These are phyloP conservation scores for Peucedramus taeniatus DNA, from an alignment of 2,113 vertebrate species.

Conservation along the genomic window DNA sequence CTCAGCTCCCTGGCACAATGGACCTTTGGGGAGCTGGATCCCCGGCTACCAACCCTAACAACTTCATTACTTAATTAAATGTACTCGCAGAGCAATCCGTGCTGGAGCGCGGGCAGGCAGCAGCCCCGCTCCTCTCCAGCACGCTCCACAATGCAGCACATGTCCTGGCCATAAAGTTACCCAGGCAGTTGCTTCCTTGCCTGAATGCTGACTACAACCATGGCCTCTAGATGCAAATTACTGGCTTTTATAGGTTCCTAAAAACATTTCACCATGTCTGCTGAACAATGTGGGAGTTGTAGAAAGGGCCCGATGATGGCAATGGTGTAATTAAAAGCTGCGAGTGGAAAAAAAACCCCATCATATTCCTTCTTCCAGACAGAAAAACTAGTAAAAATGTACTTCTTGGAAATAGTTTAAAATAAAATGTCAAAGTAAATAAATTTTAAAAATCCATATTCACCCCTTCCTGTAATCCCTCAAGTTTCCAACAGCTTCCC, in stretches of 20 bases:
- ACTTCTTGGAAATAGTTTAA: constrained; percentile 31
- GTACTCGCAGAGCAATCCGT: background rate
- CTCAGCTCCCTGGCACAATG: background rate
- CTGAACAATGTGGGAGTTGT: constrained; percentile 33
- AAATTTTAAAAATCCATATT: background rate
- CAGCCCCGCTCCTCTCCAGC: background rate
- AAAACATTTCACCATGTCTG: constrained; percentile 39
- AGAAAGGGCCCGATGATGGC: background rate
- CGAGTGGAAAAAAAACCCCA: background rate
- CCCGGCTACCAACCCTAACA: background rate
- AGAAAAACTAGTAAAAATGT: constrained; percentile 25
- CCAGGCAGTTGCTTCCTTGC: background rate
- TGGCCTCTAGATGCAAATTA: constrained; percentile 25
- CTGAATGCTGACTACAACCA: background rate
- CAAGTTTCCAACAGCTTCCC: constrained; percentile 24
- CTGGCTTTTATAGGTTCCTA: constrained; percentile 32
- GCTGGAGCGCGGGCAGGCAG: background rate
- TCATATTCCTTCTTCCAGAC: constrained; percentile 44
- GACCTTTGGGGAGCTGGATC: background rate
- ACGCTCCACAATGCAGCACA: background rate
- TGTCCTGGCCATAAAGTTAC: background rate
- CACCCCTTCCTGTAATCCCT: background rate
- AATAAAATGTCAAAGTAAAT: constrained; percentile 31
- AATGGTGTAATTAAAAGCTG: constrained; percentile 42
- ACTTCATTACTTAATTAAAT: background rate